Evolutionary conservation across 2,113 vertebrate species (phyloP).

Genomic region (Dissostichus mawsoni): DNA sequence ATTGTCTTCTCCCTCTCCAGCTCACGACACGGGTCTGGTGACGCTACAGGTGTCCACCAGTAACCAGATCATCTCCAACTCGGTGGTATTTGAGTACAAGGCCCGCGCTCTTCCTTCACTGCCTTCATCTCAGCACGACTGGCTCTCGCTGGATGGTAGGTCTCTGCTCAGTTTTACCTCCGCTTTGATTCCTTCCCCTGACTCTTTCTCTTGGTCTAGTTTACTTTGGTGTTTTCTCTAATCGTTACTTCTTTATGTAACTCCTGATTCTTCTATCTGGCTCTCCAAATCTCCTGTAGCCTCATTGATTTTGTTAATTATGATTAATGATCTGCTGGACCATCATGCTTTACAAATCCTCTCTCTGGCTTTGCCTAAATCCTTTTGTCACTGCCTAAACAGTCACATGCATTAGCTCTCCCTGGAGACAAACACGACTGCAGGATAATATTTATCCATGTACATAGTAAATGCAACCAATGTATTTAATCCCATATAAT

Average conservation of each 20-base stretch:
- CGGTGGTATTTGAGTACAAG: conserved; percentile 99
- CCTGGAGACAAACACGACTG: background rate
- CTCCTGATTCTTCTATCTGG: conserved; percentile 3
- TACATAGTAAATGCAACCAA: background rate
- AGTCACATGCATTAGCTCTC: background rate
- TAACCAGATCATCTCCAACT: conserved; percentile 99
- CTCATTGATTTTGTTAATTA: conserved; percentile 19
- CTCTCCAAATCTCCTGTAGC: background rate
- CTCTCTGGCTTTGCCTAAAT: conserved; percentile 10
- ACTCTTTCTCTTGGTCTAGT: conserved; percentile 7
- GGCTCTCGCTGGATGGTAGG: conserved; percentile 98
- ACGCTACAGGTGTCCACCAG: conserved; percentile 98
- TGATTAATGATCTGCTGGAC: conserved; percentile 22
- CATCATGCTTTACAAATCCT: conserved; percentile 4
- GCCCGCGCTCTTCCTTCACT: conserved; percentile 96
- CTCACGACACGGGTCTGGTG: conserved; percentile 98
- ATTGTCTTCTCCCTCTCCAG: conserved; percentile 78
- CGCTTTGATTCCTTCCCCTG: background rate
- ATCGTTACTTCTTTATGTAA: background rate
- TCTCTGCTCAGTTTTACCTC: background rate
- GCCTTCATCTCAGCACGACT: conserved; percentile 98
- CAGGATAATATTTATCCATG: background rate
- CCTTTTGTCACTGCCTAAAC: background rate
- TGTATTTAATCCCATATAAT: background rate
- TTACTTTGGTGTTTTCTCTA: background rate